Base-by-base conservation (phyloP, 2,888 invertebrate species). In the Phymatocera aterrima region DNA sequence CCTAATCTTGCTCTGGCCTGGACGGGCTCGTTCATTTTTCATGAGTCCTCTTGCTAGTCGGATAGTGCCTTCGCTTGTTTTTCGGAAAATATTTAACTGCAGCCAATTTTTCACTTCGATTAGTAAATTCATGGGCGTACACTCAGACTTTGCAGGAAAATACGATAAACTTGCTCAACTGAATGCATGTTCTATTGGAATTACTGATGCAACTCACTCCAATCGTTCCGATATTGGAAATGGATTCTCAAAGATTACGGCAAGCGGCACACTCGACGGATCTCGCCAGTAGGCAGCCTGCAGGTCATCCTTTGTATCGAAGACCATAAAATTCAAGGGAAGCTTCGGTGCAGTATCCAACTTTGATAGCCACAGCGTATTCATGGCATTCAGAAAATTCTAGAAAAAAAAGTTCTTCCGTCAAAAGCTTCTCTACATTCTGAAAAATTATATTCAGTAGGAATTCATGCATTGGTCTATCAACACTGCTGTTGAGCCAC, bases 251-350 rank as follows among this genome's bases (percentile, higher is more conserved):
- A 95, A 95, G 83, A 95, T 93, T 77, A 95, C 93, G 15, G 95
- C 95, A 65, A 96, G 92, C n/a, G 95, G 94, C 83, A 95, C 94
- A 83, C 93, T 92, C 81, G 90, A 91, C 0, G 94, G 93, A 86
- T 94, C 92, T 81, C 92, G 92, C 93, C 94, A 94, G 88, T 96
- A 96, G 0, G 94, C 94, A 51, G 94, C 93, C 83, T 95, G 92
- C 74, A 96, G 91, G 75, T 94, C 94, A 60, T 94, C 94, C 81
- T 93, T 93, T 81, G 94, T 93, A 83, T 93, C 92, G 89, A 93
- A 95, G 78, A 93, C 92, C 80, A 93, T 90, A 93, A 95, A 96
- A 83, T 92, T 92, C 85, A 95, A 93, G 12, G 93, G 92, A 79
- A 92, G 91, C 84, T 92, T 92, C 28, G 91, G 91, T 0, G 92